Evolutionary conservation across 2,797 vertebrate genomes (phyloP).

Genomic region (Tachyglossus aculeatus): DNA sequence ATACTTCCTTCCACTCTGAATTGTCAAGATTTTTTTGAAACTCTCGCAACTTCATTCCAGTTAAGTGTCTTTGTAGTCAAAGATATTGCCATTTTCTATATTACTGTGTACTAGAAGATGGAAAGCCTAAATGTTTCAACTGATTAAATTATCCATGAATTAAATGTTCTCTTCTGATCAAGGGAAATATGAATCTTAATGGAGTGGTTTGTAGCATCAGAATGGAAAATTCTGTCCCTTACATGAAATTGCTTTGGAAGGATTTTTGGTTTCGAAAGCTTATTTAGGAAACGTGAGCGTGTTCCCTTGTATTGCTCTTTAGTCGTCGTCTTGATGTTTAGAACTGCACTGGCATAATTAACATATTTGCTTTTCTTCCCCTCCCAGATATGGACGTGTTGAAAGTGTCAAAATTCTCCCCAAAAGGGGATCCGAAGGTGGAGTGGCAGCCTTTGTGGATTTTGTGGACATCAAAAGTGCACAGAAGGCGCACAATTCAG

Average conservation of each 20-base stretch:
- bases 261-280: constrained; percentile 26
- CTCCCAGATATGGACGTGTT: constrained; percentile 95
- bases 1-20: background rate
- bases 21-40: background rate
- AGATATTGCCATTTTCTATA: background rate
- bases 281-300: background rate
- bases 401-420: constrained; percentile 99
- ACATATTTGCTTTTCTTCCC: constrained; percentile 46
- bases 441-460: constrained; percentile 99
- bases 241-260: background rate
- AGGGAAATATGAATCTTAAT: constrained; percentile 6
- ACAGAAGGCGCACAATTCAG: constrained; percentile 98
- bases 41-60: constrained; percentile 14
- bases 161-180: background rate
- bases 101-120: constrained; percentile 23
- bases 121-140: too few species aligned
- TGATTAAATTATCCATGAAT: background rate
- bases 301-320: background rate
- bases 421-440: constrained; percentile 97
- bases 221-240: background rate
- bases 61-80: constrained; percentile 12
- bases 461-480: constrained; percentile 99
- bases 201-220: background rate
- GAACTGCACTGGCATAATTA: constrained; percentile 30
- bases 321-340: background rate